Conservation (phyloP, 2,888 invertebrate species). For the Heliconius aoede region DNA sequence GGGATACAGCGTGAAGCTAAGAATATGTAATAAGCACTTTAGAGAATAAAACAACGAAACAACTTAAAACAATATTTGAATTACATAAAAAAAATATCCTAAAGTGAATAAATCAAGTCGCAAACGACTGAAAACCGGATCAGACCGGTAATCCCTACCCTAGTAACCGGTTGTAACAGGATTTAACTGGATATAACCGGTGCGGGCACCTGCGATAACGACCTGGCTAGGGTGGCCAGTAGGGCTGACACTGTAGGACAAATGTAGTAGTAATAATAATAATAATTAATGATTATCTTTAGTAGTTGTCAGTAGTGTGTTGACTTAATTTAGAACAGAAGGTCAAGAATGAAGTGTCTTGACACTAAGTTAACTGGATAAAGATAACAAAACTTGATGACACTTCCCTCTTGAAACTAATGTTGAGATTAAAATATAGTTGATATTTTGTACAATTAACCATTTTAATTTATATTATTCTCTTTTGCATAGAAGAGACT, state of each 20-base stretch:
- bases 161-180: slow-evolving; percentile 75
- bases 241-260: background rate
- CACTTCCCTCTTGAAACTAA: no score
- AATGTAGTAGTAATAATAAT: background rate
- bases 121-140: slow-evolving; percentile 75
- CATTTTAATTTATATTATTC: no score
- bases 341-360: background rate
- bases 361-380: background rate
- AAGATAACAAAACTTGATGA: no score
- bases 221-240: slow-evolving; percentile 52
- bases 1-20: no score
- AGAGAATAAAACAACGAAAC: slow-evolving; percentile 2
- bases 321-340: no score
- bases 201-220: slow-evolving; percentile 80
- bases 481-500: no score
- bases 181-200: slow-evolving; percentile 60
- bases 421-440: no score
- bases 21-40: background rate
- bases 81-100: slow-evolving; percentile 36
- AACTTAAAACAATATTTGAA: slow-evolving; percentile 31
- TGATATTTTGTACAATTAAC: no score
- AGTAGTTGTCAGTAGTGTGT: no score
- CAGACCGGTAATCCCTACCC: slow-evolving; percentile 72
- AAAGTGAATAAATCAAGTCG: slow-evolving; percentile 71
- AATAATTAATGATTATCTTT: background rate